phyloP scores from a whole-genome alignment of 2,797 vertebrate species.

The Spea hammondii region DNA sequence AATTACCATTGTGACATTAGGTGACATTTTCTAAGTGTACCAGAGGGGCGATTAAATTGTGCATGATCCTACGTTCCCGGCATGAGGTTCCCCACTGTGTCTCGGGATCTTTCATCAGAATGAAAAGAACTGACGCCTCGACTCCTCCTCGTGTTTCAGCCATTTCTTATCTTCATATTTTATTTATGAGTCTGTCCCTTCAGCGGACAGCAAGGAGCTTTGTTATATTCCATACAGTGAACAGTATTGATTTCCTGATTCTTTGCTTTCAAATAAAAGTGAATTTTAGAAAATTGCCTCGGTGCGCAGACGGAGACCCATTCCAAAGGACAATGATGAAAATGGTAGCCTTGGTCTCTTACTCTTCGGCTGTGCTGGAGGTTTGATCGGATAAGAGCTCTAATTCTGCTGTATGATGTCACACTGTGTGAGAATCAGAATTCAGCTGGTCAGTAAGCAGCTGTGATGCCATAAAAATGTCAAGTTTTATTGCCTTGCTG shows the following conservation, averaged over 20 bases:
- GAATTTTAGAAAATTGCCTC: too few relatives aligned
- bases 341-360: too few relatives aligned
- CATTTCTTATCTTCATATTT: constrained; percentile 38
- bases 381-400: too few relatives aligned
- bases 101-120: constrained; percentile 17
- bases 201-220: constrained; percentile 23
- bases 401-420: too few relatives aligned
- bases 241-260: constrained; percentile 34
- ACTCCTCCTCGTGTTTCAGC: constrained; percentile 5
- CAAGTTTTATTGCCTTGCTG: too few relatives aligned
- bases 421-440: too few relatives aligned
- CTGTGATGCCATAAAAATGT: too few relatives aligned
- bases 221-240: constrained; percentile 41
- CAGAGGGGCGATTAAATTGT: constrained; percentile 27
- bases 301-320: too few relatives aligned
- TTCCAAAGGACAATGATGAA: too few relatives aligned
- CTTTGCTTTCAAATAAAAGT: too few relatives aligned
- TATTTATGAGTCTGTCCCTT: constrained; percentile 35
- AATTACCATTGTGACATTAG: constrained; percentile 27
- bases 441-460: too few relatives aligned
- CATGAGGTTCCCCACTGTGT: constrained; percentile 8
- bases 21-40: constrained; percentile 40
- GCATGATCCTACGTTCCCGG: constrained; percentile 1
- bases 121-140: constrained; percentile 12
- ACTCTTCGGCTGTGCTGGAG: too few relatives aligned